These are phyloP conservation scores for Phalacrocorax aristotelis DNA, from an alignment of 2,113 vertebrate species.

Conservation along the genomic window DNA sequence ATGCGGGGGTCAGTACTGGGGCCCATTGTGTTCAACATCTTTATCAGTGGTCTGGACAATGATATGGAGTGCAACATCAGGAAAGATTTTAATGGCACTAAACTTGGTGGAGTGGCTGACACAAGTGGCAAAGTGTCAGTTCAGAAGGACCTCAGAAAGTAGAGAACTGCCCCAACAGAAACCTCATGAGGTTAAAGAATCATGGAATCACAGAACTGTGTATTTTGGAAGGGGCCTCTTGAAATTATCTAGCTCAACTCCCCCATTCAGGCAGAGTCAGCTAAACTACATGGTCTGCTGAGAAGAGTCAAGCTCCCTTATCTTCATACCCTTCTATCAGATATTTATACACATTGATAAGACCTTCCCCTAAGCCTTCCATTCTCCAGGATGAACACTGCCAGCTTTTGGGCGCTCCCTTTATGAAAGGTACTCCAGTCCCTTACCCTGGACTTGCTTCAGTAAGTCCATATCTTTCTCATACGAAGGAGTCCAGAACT, in stretches of 20 bases:
- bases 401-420: background rate
- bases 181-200: background rate
- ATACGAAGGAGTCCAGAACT: background rate
- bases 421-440: background rate
- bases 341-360: background rate
- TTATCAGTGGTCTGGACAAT: background rate
- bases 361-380: background rate
- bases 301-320: background rate
- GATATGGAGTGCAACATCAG: background rate
- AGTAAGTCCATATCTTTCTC: background rate
- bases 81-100: background rate
- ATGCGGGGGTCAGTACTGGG: background rate
- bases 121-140: background rate
- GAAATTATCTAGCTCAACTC: background rate
- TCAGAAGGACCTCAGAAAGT: background rate
- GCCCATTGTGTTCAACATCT: background rate
- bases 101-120: background rate
- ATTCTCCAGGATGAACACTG: background rate
- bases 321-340: background rate
- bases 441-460: background rate
- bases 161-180: background rate
- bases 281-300: background rate
- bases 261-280: background rate
- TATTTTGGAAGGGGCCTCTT: background rate
- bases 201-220: background rate